These are phyloP conservation scores for Spodoptera exigua DNA, from an alignment of 2,888 invertebrate species.

Conservation along the genomic window DNA sequence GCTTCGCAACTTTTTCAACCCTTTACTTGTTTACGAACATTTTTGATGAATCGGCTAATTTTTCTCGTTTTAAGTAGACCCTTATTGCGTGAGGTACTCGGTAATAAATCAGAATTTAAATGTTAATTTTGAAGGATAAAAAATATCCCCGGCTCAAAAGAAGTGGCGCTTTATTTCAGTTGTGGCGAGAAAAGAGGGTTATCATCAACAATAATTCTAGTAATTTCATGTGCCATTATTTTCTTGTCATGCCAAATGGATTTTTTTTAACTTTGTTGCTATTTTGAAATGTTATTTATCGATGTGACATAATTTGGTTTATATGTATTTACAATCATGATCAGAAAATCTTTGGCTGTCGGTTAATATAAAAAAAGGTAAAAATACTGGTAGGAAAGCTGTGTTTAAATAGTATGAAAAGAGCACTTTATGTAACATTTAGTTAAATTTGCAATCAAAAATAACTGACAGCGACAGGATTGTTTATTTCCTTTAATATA, in stretches of 20 bases:
- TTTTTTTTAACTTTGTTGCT: too few species aligned
- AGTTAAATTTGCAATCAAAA: slow-evolving; percentile 11
- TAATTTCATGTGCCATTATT: too few species aligned
- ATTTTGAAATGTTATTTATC: too few species aligned
- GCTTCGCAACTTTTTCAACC: slow-evolving; percentile 11
- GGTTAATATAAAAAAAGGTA: too few species aligned
- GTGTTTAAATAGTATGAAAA: too few species aligned
- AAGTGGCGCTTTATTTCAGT: not conserved
- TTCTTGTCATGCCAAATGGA: too few species aligned
- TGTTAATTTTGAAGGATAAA: slow-evolving; percentile 18
- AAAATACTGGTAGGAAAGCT: too few species aligned
- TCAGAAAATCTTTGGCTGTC: too few species aligned
- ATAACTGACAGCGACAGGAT: slow-evolving; percentile 23
- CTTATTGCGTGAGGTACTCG: slow-evolving; percentile 7
- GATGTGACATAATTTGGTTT: too few species aligned
- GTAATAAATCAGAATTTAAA: slow-evolving; percentile 34
- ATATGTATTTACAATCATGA: too few species aligned
- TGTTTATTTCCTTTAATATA: slow-evolving; percentile 55
- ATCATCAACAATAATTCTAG: too few species aligned
- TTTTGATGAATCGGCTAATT: slow-evolving; percentile 39
- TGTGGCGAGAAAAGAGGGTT: not conserved
- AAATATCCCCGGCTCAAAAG: not conserved
- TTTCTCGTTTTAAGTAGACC: slow-evolving; percentile 5
- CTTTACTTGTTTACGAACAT: slow-evolving; percentile 28
- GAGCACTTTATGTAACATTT: too few species aligned